phyloP scores from a whole-genome alignment of 2,888 invertebrate genomes.

The Phalangium opilio region DNA sequence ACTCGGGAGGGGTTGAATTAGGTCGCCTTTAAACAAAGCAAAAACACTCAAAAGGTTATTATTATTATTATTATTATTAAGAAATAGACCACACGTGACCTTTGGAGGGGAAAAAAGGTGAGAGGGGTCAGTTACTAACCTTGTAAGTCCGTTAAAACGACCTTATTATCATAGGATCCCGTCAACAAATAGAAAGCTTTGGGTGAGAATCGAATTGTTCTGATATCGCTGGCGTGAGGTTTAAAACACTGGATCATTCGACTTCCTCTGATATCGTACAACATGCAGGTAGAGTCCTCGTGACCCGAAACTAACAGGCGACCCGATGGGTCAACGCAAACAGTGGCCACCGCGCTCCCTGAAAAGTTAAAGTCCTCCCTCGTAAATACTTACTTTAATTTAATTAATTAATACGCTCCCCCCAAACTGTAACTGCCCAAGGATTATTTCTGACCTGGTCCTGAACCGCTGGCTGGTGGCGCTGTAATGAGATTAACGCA shows the following conservation, averaged over 20 bases:
- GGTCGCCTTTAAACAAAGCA: constrained; percentile 46
- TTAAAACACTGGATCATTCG: constrained; percentile 84
- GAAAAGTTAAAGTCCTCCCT: too few relatives aligned
- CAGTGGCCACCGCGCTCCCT: constrained; percentile 76
- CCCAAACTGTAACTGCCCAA: too few relatives aligned
- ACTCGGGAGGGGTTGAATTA: constrained; percentile 82
- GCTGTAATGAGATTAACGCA: constrained; percentile 82
- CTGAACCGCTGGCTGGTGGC: constrained; percentile 20
- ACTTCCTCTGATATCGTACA: constrained; percentile 88
- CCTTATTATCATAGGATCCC: constrained; percentile 86
- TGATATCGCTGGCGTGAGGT: constrained; percentile 82
- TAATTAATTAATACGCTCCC: too few relatives aligned
- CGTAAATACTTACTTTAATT: too few relatives aligned
- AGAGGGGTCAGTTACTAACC: too few relatives aligned
- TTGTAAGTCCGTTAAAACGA: constrained; percentile 87
- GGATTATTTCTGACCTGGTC: constrained; percentile 19
- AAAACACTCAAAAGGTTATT: not conserved
- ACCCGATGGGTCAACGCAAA: constrained; percentile 93
- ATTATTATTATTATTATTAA: too few relatives aligned
- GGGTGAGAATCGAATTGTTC: constrained; percentile 91
- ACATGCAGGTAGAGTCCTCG: constrained; percentile 79
- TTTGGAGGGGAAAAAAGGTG: too few relatives aligned
- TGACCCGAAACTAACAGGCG: constrained; percentile 88
- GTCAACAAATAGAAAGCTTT: constrained; percentile 94
- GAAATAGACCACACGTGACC: too few relatives aligned